A percentile compares a stretch with the other conserved stretches of the same genome.
These are phyloP conservation scores for Drosophila niveifrons DNA, from an alignment of 2,888 invertebrate species.

Conservation along the genomic window DNA sequence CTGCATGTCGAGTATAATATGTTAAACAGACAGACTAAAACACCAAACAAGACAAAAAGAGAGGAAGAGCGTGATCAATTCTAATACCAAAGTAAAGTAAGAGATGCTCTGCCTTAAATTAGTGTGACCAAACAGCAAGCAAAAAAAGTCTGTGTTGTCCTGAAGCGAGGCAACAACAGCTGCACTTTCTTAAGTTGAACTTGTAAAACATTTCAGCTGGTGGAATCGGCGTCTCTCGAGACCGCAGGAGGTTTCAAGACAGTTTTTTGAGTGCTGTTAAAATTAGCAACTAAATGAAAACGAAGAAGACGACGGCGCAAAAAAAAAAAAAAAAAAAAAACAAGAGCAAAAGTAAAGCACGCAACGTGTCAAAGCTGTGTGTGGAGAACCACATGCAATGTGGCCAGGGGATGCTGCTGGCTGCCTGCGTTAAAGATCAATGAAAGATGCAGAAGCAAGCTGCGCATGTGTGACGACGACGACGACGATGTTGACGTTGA, in stretches of 20 bases:
- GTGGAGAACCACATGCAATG: conserved; percentile 55
- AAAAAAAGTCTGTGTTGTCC: conserved; percentile 10
- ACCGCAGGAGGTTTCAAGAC: conserved; percentile 82
- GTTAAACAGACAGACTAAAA: conserved; percentile 32
- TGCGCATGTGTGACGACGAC: conserved; percentile 66
- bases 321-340: conserved; percentile 13
- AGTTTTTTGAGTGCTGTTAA: conserved; percentile 66
- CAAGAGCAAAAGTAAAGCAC: conserved; percentile 56
- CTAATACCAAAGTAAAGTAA: conserved; percentile 11
- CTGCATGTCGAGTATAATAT: conserved; percentile 37
- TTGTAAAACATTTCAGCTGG: conserved; percentile 65
- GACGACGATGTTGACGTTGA: conserved; percentile 72
- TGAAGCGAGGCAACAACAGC: conserved; percentile 42
- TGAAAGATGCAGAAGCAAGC: conserved; percentile 60
- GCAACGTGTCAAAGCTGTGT: conserved; percentile 58
- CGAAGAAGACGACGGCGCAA: conserved; percentile 13
- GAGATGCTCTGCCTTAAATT: conserved; percentile 1
- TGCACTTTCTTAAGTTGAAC: conserved; percentile 47
- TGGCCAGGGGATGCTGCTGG: conserved; percentile 51
- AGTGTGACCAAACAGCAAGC: conserved; percentile 14
- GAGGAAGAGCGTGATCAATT: conserved; percentile 5
- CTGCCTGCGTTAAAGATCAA: conserved; percentile 69
- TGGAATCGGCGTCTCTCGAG: conserved; percentile 50
- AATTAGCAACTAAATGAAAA: conserved; percentile 73
- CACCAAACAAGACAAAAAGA: conserved; percentile 17